Evolutionary conservation across 1,140 invertebrate species (phyloP).

Genomic region (Wiebesia pumilae): DNA sequence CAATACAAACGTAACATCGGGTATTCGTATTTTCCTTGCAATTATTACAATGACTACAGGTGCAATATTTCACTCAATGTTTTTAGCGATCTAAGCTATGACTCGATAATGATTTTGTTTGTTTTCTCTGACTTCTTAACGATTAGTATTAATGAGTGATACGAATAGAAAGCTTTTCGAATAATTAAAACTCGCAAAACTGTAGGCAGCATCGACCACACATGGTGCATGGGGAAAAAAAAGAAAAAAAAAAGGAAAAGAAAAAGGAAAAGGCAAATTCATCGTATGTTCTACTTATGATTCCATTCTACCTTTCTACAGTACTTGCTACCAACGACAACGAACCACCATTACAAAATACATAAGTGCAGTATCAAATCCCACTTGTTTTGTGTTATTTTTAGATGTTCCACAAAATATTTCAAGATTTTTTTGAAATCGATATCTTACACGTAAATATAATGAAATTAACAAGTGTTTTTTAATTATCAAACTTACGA

Average conservation of each 20-base stretch:
- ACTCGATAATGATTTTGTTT: constrained; percentile 11
- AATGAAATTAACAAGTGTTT: too few relatives aligned
- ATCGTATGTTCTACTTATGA: too few relatives aligned
- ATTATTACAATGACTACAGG: not conserved
- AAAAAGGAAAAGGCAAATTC: not conserved
- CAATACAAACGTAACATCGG: too few relatives aligned
- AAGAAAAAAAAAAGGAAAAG: too few relatives aligned
- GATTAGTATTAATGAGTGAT: not conserved
- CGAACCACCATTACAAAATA: not conserved
- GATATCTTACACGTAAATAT: too few relatives aligned
- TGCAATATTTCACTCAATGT: not conserved
- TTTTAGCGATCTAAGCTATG: not conserved
- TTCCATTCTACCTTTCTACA: too few relatives aligned
- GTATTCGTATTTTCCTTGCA: not conserved
- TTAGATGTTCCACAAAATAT: too few relatives aligned
- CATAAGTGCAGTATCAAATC: not conserved
- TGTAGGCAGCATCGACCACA: not conserved
- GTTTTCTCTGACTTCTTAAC: not conserved
- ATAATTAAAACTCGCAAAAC: constrained; percentile 37
- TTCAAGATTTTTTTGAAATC: too few relatives aligned
- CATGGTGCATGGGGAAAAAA: too few relatives aligned
- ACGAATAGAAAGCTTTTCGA: constrained; percentile 24
- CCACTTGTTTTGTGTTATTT: too few relatives aligned
- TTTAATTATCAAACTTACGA: too few relatives aligned
- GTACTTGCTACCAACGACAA: too few relatives aligned